phyloP scores from a whole-genome alignment of 1,140 invertebrate genomes.

The Drosophila yakuba region DNA sequence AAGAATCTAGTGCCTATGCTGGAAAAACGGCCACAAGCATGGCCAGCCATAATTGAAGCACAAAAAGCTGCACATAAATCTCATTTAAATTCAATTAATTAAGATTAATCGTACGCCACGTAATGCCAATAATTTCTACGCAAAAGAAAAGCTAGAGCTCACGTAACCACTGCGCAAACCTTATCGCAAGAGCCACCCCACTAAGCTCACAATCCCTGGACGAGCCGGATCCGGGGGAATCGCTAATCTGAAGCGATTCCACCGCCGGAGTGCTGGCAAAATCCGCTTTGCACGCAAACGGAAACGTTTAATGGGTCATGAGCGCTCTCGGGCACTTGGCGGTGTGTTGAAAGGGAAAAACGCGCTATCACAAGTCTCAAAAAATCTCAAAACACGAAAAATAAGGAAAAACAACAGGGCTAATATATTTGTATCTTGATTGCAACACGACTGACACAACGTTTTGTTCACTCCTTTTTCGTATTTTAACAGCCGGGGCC shows the following conservation, averaged over 20 bases:
- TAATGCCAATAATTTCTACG: conserved; percentile 69
- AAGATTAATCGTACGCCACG: conserved; percentile 68
- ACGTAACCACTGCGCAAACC: conserved; percentile 49
- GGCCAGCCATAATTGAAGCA: conserved; percentile 1
- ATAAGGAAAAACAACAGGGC: neutral
- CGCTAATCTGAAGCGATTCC: conserved; percentile 55
- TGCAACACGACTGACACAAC: conserved; percentile 5
- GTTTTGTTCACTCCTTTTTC: conserved; percentile 18
- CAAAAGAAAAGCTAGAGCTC: conserved; percentile 42
- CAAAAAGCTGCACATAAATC: conserved; percentile 50
- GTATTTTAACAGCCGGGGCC: conserved; percentile 84
- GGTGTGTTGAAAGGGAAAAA: conserved; percentile 18
- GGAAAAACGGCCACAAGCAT: neutral
- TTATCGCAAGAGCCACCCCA: conserved; percentile 57
- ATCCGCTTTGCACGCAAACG: conserved; percentile 62
- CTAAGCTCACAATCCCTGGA: conserved; percentile 26
- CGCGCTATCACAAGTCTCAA: conserved; percentile 14
- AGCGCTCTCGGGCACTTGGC: conserved; percentile 34
- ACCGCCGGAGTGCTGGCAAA: conserved; percentile 14
- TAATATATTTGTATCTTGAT: conserved; percentile 33
- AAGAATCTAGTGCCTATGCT: neutral
- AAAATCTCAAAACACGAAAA: neutral
- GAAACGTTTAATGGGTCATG: conserved; percentile 67
- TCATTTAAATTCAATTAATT: conserved; percentile 75
- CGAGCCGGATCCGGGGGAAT: conserved; percentile 29